Conservation (phyloP, 2,797 vertebrate genomes). For the Momotus momota region DNA sequence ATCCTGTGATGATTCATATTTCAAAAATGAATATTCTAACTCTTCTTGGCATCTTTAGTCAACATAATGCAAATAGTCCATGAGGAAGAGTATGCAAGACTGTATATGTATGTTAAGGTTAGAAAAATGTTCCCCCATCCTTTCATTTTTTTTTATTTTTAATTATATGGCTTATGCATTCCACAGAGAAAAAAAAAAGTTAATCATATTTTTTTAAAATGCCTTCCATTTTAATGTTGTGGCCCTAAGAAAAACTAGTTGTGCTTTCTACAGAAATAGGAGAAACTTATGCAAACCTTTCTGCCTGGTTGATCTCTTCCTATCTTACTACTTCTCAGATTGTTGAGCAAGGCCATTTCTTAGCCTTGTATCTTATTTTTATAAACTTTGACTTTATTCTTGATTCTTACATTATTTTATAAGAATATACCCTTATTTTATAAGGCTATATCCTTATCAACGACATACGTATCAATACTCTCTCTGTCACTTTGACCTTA, state of each 20-base stretch:
- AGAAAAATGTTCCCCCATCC: fast-evolving
- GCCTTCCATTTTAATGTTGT: not conserved
- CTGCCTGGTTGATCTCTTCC: not conserved
- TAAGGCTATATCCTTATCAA: not conserved
- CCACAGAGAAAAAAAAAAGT: not conserved
- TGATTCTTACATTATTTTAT: not conserved
- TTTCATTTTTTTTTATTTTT: no score
- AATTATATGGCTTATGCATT: not conserved
- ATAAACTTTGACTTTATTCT: not conserved
- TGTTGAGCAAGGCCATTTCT: not conserved
- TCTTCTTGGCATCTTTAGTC: not conserved
- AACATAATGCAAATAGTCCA: not conserved
- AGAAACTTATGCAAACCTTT: not conserved
- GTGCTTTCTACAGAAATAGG: not conserved
- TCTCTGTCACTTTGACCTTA: not conserved
- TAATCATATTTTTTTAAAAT: not conserved
- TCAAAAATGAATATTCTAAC: not conserved
- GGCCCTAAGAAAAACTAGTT: not conserved
- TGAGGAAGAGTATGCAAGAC: not conserved
- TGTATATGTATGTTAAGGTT: not conserved
- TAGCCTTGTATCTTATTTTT: not conserved
- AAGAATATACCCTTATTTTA: no score
- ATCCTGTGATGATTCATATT: not conserved
- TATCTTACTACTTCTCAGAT: not conserved
- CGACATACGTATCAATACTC: fast-evolving